Percentiles rank a stretch among this genome's conserved stretches.
Conservation (phyloP, 2,113 vertebrate genomes). For the Mandrillus leucophaeus region DNA sequence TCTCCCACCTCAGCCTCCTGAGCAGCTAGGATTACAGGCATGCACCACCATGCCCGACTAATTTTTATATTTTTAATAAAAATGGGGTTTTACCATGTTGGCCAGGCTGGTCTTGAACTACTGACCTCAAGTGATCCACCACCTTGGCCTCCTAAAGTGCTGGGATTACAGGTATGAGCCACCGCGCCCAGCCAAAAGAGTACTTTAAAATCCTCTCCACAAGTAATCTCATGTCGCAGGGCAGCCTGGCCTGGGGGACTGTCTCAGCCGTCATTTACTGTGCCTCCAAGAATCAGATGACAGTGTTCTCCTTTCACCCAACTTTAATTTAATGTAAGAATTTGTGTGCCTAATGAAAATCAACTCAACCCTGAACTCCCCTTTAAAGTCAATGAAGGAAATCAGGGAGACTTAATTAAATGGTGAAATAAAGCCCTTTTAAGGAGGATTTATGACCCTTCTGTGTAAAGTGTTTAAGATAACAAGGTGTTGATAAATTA, state of each 20-base stretch:
- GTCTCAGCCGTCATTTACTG: constrained; percentile 31
- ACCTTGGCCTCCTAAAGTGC: too few species aligned
- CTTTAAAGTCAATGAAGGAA: constrained; percentile 80
- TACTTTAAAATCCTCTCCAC: not conserved
- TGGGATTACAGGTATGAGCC: too few species aligned
- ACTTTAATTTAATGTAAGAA: constrained; percentile 60
- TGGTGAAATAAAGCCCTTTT: constrained; percentile 70
- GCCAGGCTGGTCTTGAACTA: too few species aligned
- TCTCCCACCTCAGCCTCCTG: too few species aligned
- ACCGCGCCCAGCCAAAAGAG: not conserved
- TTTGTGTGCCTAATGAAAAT: constrained; percentile 68
- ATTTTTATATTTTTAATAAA: too few species aligned
- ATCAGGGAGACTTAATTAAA: constrained; percentile 81
- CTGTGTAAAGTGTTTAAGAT: constrained; percentile 86
- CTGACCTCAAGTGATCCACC: too few species aligned
- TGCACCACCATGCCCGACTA: too few species aligned
- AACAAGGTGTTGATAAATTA: constrained; percentile 87
- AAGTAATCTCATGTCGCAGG: not conserved
- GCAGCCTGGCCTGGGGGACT: not conserved
- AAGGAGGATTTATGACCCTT: constrained; percentile 79
- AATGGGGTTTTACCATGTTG: too few species aligned
- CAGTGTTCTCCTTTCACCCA: not conserved
- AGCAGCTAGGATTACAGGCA: too few species aligned
- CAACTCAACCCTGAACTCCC: constrained; percentile 64
- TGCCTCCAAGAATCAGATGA: constrained; percentile 43